Evolutionary conservation across 2,113 vertebrate genomes (phyloP).

Genomic region (Lampris incognitus): DNA sequence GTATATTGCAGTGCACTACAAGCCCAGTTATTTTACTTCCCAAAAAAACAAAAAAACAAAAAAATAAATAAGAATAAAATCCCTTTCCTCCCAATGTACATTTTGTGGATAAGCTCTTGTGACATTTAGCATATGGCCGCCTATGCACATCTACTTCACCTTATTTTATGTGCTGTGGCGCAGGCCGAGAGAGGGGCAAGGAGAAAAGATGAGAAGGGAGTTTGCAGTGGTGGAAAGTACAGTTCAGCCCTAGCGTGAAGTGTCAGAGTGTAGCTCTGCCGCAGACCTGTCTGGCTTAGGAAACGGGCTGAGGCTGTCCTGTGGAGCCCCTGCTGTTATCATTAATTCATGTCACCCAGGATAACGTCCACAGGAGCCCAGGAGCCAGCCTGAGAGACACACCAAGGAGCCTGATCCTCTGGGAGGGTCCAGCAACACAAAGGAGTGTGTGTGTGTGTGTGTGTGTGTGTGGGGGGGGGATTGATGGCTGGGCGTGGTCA

Average conservation of each 20-base stretch:
- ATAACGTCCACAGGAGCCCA: constrained; percentile 58
- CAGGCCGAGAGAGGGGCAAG: constrained; percentile 19
- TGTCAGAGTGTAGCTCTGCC: constrained; percentile 46
- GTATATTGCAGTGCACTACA: constrained; percentile 21
- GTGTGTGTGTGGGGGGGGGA: neutral
- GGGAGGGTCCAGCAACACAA: constrained; percentile 58
- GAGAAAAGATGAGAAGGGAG: constrained; percentile 30
- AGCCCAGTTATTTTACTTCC: constrained; percentile 12
- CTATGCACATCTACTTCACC: constrained; percentile 19
- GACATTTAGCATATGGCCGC: constrained; percentile 47
- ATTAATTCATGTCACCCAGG: constrained; percentile 81
- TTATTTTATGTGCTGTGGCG: constrained; percentile 26
- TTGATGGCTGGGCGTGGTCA: neutral
- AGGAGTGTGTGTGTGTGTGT: constrained; percentile 23
- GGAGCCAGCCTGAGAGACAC: constrained; percentile 64
- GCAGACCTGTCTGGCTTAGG: constrained; percentile 63
- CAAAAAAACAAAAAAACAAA: constrained; percentile 14
- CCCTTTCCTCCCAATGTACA: constrained; percentile 7
- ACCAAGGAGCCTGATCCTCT: constrained; percentile 58
- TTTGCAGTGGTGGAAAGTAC: constrained; percentile 24
- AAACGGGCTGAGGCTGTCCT: constrained; percentile 65
- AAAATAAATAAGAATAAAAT: neutral
- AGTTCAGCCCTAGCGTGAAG: constrained; percentile 21
- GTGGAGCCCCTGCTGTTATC: constrained; percentile 72
- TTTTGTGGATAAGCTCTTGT: constrained; percentile 26